Base-by-base conservation (phyloP, 2,113 vertebrate genomes). In the Solenodon paradoxus region DNA sequence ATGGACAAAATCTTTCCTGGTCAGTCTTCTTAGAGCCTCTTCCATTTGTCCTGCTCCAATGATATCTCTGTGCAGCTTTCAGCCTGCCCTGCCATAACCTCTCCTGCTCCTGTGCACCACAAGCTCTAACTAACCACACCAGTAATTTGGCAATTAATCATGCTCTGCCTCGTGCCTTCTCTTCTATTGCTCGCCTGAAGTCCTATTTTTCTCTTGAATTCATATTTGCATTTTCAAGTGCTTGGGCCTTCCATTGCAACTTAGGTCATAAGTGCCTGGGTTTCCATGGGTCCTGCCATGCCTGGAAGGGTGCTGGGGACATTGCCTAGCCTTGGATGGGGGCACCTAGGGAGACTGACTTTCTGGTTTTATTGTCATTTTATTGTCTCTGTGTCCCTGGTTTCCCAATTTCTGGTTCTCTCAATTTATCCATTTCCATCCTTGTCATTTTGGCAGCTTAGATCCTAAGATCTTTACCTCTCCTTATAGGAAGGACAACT, bases 351-450 rank as follows among this genome's bases (percentile, higher is more conserved):
- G 47, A 51, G 53, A 47, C 11, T n/a, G 32, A 19, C 47, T 90
- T 84, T 79, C 16, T n/a, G 71, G 32, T 49, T 75, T 89, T 30
- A 19, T 66, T 49, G 55, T 30, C 16, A 38, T 85, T 64, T 68
- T 47, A 10, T 35, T 71, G 2, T 53, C 51, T 90, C 53, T 64
- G 47, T 77, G 47, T 2, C 32, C 42, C 20, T 51, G 45, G 24
- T 79, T 5, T 88, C 64, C 32, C 6, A 35, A 35, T 38, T 95
- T 79, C 91, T 89, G 61, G 47, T 68, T 84, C 40, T 92, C 32
- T 53, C 42, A 28, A 49, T 84, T 57, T 83, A 42, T 69, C 15
- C 24, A 38, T 91, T 91, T 88, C 66, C 1, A 38, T 68, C 11
- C 30, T 77, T 88, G 53, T 77, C 64, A 38, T 57, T 71, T 42